Percentiles rank a stretch among this genome's conserved stretches.
These are phyloP conservation scores for Mellivora capensis DNA, from an alignment of 2,113 vertebrate genomes.

Conservation along the genomic window DNA sequence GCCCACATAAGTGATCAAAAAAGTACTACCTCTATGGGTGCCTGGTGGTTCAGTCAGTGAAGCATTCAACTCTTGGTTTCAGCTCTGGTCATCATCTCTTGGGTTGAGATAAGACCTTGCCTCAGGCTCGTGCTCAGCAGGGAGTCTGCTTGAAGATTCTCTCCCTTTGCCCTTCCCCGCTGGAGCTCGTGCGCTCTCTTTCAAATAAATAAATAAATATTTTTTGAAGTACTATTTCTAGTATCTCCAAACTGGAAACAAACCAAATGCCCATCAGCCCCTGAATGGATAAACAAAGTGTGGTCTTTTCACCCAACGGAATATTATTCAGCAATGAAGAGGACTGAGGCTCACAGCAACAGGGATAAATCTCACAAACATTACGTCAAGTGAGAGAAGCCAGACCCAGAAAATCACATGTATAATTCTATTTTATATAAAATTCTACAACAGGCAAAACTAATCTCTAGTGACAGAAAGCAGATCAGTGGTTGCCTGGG, in stretches of 20 bases:
- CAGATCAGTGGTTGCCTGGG: neutral
- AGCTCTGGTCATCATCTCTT: neutral
- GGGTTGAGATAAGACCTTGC: neutral
- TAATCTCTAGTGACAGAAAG: neutral
- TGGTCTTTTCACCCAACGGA: neutral
- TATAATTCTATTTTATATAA: neutral
- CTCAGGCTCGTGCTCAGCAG: neutral
- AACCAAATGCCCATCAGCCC: neutral
- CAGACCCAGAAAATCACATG: neutral
- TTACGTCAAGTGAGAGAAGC: neutral
- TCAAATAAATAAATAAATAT: neutral
- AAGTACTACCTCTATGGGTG: neutral
- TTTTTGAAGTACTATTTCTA: neutral
- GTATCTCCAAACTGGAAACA: neutral
- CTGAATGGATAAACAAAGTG: neutral
- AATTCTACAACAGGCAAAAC: neutral
- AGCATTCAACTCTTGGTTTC: neutral
- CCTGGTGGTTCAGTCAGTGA: neutral
- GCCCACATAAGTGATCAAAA: neutral
- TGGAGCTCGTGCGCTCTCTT: neutral
- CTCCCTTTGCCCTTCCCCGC: neutral
- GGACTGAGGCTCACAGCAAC: fast-evolving
- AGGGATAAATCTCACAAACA: neutral
- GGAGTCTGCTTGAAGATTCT: neutral
- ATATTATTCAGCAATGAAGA: neutral